Percentiles rank a stretch among this genome's conserved stretches.
Evolutionary conservation across 35 echinoderm and acorn worm genomes (phyloP).

Genomic region (Hemicentrotus pulcherrimus): DNA sequence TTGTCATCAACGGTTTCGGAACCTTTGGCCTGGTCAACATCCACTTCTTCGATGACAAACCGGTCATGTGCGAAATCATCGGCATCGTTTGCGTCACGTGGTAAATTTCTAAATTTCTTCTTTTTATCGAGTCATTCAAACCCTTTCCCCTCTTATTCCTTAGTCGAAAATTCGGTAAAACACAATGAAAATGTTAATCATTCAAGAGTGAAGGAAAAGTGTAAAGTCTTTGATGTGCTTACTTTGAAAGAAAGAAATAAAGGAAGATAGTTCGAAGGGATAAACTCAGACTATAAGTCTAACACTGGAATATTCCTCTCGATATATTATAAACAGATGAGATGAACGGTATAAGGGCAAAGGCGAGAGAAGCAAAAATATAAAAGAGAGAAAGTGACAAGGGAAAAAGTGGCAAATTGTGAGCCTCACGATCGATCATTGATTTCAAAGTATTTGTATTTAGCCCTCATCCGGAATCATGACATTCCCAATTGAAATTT

Average conservation of each 20-base stretch:
- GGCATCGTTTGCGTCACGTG: constrained; percentile 79
- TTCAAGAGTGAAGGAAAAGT: too few species aligned
- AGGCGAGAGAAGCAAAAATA: neutral
- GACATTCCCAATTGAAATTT: too few species aligned
- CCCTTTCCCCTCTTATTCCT: too few species aligned
- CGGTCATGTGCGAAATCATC: constrained; percentile 72
- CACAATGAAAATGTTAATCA: too few species aligned
- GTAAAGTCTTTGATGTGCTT: too few species aligned
- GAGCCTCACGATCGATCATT: too few species aligned
- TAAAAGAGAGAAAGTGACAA: neutral
- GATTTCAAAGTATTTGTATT: too few species aligned
- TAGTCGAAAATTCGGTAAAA: too few species aligned
- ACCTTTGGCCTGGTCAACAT: constrained; percentile 62
- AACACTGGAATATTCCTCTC: constrained; percentile 18
- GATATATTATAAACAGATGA: neutral
- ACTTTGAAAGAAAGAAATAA: too few species aligned
- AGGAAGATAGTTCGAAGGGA: too few species aligned
- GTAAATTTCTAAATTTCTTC: constrained; percentile 50
- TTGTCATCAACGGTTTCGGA: constrained; percentile 71
- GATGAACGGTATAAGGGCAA: neutral
- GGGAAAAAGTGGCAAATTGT: neutral
- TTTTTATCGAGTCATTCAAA: too few species aligned
- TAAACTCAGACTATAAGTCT: neutral
- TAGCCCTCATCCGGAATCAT: too few species aligned
- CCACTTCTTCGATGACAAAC: constrained; percentile 67